Percentiles rank a stretch among this genome's conserved stretches.
Evolutionary conservation across 2,797 vertebrate genomes (phyloP).

Genomic region (Pseudochromis fuscus): DNA sequence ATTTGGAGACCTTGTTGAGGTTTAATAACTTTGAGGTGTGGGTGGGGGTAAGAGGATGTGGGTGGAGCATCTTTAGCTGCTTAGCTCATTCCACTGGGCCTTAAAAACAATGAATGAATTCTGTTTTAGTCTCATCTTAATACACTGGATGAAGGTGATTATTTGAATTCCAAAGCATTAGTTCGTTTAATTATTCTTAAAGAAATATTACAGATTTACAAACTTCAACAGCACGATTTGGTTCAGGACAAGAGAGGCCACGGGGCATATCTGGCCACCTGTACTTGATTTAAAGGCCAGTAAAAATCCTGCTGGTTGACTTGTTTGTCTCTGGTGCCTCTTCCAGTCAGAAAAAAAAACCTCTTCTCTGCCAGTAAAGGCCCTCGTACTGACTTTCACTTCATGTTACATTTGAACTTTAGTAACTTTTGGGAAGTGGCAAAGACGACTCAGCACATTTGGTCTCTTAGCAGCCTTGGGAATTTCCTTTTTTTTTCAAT

Average conservation of each 20-base stretch:
- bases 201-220: not conserved
- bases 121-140: not conserved
- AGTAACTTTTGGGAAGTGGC: constrained; percentile 42
- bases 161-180: not conserved
- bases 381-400: constrained; percentile 53
- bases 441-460: constrained; percentile 38
- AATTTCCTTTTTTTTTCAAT: not conserved
- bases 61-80: not conserved
- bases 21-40: not conserved
- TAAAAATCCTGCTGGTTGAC: not conserved
- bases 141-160: not conserved
- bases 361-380: constrained; percentile 30
- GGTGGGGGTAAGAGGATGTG: not conserved
- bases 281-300: not conserved
- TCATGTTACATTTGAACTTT: constrained; percentile 49
- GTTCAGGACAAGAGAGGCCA: not conserved
- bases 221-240: not conserved
- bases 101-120: not conserved
- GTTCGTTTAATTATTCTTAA: not conserved
- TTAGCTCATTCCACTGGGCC: not conserved
- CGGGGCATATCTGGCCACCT: not conserved
- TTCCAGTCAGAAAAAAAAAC: constrained; percentile 6
- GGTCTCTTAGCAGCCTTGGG: not conserved
- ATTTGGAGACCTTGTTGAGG: not conserved
- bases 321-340: not conserved